Conservation (phyloP, 2,888 invertebrate genomes). For the Hoplodrina ambigua region DNA sequence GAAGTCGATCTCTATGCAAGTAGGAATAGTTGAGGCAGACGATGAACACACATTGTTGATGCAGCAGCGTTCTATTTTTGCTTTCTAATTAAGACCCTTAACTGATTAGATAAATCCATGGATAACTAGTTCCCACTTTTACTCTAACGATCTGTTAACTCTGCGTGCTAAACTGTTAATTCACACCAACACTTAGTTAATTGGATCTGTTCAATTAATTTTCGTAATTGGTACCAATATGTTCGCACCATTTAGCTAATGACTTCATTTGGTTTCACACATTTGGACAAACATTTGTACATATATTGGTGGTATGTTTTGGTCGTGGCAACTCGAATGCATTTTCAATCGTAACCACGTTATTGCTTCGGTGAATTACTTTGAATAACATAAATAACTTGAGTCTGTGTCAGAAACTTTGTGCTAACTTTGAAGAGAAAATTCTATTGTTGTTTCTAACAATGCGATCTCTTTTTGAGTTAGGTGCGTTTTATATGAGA, state of each 20-base stretch:
- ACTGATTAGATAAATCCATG: slow-evolving; percentile 30
- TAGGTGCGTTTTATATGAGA: not conserved
- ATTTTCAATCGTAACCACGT: slow-evolving; percentile 23
- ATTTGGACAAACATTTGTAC: slow-evolving; percentile 45
- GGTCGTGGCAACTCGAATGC: slow-evolving; percentile 11
- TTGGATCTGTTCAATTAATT: slow-evolving; percentile 64
- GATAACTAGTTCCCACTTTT: slow-evolving; percentile 20
- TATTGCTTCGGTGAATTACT: slow-evolving; percentile 33
- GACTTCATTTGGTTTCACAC: slow-evolving; percentile 47
- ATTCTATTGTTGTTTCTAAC: slow-evolving; percentile 11
- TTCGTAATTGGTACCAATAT: slow-evolving; percentile 56
- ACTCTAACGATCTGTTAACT: slow-evolving; percentile 15
- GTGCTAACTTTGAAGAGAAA: not conserved
- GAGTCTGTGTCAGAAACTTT: slow-evolving; percentile 16
- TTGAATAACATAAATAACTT: slow-evolving; percentile 48
- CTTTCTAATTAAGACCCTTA: slow-evolving; percentile 1
- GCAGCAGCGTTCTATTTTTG: not conserved
- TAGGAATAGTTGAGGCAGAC: not conserved
- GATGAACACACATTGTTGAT: not conserved
- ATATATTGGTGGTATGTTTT: slow-evolving; percentile 24
- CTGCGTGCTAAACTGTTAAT: slow-evolving; percentile 35
- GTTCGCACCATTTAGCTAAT: slow-evolving; percentile 56
- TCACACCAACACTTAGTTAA: slow-evolving; percentile 59
- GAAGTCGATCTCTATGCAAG: not conserved
- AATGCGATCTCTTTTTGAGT: slow-evolving; percentile 4